Evolutionary conservation across 2,797 vertebrate genomes (phyloP).

Genomic region (Mionectes olivaceus): DNA sequence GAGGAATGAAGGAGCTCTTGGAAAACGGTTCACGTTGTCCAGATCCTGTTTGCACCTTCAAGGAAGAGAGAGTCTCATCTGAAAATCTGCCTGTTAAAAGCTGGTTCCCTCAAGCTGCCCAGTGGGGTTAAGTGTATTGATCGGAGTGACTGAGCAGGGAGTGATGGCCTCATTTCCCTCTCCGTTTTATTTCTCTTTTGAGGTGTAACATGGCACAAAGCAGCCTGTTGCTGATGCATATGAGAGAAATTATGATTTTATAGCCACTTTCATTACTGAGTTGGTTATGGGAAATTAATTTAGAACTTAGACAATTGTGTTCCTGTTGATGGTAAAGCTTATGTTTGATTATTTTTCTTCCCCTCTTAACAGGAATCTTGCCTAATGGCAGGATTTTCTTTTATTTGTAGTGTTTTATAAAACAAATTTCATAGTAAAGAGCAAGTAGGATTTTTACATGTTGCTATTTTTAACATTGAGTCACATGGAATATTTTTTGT

Average conservation of each 20-base stretch:
- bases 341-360: neutral
- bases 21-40: neutral
- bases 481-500: neutral
- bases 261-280: slow-evolving; percentile 35
- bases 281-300: slow-evolving; percentile 61
- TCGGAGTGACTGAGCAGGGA: slow-evolving; percentile 57
- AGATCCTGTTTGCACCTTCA: neutral
- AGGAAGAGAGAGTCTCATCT: neutral
- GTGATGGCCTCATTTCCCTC: slow-evolving; percentile 35
- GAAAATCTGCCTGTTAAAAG: neutral
- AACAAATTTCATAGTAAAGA: neutral
- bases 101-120: neutral
- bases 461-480: neutral
- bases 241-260: slow-evolving; percentile 49
- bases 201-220: slow-evolving; percentile 6
- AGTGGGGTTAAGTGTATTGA: slow-evolving; percentile 28
- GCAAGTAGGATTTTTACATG: neutral
- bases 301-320: slow-evolving; percentile 30
- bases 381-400: neutral
- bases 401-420: neutral
- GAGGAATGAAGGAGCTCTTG: neutral
- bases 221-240: slow-evolving; percentile 42
- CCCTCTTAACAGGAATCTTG: neutral
- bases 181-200: slow-evolving; percentile 61
- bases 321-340: slow-evolving; percentile 7